Evolutionary conservation across 1,140 invertebrate genomes (phyloP).

Genomic region (Dreissena rostriformis): DNA sequence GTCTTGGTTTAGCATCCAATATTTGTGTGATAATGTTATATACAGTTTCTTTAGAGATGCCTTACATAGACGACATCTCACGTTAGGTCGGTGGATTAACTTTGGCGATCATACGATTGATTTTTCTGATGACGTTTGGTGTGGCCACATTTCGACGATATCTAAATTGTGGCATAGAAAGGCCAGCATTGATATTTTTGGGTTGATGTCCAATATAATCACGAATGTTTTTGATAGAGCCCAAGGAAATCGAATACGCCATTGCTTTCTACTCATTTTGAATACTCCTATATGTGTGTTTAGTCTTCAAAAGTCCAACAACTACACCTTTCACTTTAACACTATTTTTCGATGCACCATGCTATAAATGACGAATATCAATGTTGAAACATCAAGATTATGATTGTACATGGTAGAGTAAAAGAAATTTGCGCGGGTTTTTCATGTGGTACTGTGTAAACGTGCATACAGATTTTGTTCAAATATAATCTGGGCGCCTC

Average conservation of each 20-base stretch:
- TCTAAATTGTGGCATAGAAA: background rate
- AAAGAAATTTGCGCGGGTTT: too few species aligned
- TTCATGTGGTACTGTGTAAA: too few species aligned
- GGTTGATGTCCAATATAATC: background rate
- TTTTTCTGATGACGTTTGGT: background rate
- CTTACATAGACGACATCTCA: background rate
- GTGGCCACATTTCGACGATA: background rate
- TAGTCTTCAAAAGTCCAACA: background rate
- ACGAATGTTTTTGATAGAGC: background rate
- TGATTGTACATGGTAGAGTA: too few species aligned
- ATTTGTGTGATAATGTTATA: background rate
- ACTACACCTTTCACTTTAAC: too few species aligned
- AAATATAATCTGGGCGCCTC: too few species aligned
- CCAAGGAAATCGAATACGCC: background rate
- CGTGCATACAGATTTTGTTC: too few species aligned
- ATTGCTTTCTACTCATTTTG: background rate
- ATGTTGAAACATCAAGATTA: too few species aligned
- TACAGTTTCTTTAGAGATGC: constrained; percentile 1
- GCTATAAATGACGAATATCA: too few species aligned
- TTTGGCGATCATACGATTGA: background rate
- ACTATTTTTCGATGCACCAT: too few species aligned
- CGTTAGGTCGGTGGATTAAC: background rate
- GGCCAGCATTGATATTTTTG: background rate
- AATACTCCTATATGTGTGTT: background rate
- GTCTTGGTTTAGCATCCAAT: background rate